Conservation (phyloP, 2,888 invertebrate species). For the Tetheella fluctuosa region DNA sequence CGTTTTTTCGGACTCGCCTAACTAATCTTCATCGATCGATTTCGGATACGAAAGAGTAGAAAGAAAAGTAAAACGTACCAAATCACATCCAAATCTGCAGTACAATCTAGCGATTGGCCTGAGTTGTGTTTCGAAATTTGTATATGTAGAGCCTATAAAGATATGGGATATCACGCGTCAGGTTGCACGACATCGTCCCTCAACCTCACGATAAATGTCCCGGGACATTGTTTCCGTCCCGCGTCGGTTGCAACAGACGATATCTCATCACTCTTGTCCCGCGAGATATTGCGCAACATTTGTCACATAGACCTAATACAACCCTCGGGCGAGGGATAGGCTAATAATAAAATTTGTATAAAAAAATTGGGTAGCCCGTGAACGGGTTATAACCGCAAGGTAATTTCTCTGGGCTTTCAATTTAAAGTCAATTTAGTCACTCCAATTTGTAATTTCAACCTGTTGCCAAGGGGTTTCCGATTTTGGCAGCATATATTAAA, state of each 20-base stretch:
- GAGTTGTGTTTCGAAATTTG: background rate
- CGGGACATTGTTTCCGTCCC: conserved; percentile 3
- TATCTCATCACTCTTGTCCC: conserved; percentile 5
- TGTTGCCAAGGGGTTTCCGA: no score
- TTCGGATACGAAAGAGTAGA: background rate
- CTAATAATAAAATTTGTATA: conserved; percentile 2
- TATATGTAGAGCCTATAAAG: background rate
- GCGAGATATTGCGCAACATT: conserved; percentile 2
- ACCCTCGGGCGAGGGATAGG: background rate
- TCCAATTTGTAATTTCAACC: background rate
- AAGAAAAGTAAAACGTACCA: no score
- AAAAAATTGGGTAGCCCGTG: background rate
- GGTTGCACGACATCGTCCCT: background rate
- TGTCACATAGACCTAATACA: conserved; percentile 3
- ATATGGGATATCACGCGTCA: conserved; percentile 1
- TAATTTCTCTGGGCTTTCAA: background rate
- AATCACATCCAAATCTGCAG: background rate
- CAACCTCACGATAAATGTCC: background rate
- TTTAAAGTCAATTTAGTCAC: background rate
- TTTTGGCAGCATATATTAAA: no score
- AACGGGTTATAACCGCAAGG: background rate
- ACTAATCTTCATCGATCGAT: no score
- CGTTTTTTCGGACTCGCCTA: no score
- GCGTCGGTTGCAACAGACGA: conserved; percentile 6
- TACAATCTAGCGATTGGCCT: background rate